Conservation (phyloP, 1,140 invertebrate species). For the Galleria mellonella region DNA sequence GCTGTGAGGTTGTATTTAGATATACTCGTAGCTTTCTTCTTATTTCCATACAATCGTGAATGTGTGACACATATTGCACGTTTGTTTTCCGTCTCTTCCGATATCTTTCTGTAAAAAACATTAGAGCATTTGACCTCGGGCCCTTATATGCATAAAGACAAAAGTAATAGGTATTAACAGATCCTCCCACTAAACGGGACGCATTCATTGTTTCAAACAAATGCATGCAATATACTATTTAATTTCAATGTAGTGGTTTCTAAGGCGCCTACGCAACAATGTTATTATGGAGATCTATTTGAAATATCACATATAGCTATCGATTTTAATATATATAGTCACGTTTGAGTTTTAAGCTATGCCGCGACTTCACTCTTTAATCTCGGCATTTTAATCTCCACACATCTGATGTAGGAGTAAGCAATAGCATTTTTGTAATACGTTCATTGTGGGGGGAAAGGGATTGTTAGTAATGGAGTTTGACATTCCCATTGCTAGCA, state of each 20-base stretch:
- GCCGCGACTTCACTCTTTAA: too few species aligned
- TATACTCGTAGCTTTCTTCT: too few species aligned
- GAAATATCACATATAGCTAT: neutral
- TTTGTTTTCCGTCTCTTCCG: neutral
- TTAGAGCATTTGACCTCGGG: constrained; percentile 11
- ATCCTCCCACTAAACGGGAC: constrained; percentile 48
- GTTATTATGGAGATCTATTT: neutral
- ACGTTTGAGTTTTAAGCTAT: too few species aligned
- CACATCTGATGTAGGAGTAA: too few species aligned
- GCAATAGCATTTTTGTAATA: too few species aligned
- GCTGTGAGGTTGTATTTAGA: too few species aligned
- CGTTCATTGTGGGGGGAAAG: too few species aligned
- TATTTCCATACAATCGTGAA: constrained; percentile 1
- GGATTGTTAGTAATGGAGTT: too few species aligned
- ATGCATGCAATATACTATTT: constrained; percentile 27
- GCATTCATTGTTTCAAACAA: constrained; percentile 47
- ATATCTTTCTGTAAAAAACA: neutral
- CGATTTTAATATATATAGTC: neutral
- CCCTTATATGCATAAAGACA: constrained; percentile 21
- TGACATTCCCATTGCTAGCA: too few species aligned
- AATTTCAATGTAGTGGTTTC: constrained; percentile 56
- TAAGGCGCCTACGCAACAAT: constrained; percentile 1
- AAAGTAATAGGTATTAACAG: constrained; percentile 26
- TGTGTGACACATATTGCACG: neutral
- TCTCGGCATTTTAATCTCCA: too few species aligned